Percentiles rank a stretch among this genome's conserved stretches.
These are phyloP conservation scores for Lysiphlebus fabarum DNA, from an alignment of 1,140 invertebrate species.

Conservation along the genomic window DNA sequence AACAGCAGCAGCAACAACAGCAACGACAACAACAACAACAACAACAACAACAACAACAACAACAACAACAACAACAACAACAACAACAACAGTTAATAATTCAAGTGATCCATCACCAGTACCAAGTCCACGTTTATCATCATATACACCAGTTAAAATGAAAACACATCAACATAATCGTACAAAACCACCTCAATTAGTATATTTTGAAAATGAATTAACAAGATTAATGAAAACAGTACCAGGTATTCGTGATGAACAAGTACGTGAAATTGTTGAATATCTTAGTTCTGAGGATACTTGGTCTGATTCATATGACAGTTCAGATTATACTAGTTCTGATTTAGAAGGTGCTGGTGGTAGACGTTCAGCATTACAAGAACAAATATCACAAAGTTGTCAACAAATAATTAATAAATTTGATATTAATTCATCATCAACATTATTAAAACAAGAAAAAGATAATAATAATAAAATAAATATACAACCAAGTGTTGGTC, in stretches of 20 bases:
- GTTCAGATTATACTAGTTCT: conserved; percentile 85
- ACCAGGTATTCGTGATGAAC: conserved; percentile 82
- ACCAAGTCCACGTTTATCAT: conserved; percentile 58
- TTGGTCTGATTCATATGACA: conserved; percentile 89
- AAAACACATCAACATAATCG: conserved; percentile 53
- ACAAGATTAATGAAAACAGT: conserved; percentile 89
- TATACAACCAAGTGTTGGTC: conserved; percentile 55
- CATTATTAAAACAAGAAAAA: conserved; percentile 19
- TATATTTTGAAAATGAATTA: conserved; percentile 84
- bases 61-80: conserved; percentile 31
- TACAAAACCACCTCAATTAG: conserved; percentile 75
- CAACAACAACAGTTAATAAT: conserved; percentile 33
- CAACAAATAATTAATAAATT: conserved; percentile 86
- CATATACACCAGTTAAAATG: conserved; percentile 44
- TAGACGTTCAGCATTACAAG: conserved; percentile 71
- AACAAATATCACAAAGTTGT: conserved; percentile 83
- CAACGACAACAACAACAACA: conserved; percentile 25
- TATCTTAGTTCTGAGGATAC: conserved; percentile 88
- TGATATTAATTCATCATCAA: conserved; percentile 55
- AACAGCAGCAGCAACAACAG: no score
- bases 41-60: no score
- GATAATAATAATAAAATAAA: conserved; percentile 25
- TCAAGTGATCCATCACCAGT: conserved; percentile 57
- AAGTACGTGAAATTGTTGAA: conserved; percentile 87
- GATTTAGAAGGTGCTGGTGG: conserved; percentile 72